A percentile compares a stretch with the other conserved stretches of the same genome.
phyloP scores from a whole-genome alignment of 35 echinoderm and acorn worm genomes.

The Apostichopus japonicus region DNA sequence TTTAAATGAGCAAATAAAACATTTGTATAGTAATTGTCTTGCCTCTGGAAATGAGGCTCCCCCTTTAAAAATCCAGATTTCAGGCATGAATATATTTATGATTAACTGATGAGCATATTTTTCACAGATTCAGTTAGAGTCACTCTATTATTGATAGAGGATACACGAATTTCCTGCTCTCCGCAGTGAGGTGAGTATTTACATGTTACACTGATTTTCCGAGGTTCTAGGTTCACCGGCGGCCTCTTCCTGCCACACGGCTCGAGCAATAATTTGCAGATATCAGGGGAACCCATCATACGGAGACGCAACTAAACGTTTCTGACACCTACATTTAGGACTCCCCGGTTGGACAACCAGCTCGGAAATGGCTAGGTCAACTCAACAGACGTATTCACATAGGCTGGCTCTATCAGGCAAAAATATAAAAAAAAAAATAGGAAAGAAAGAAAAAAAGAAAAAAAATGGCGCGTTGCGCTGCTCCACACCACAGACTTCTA shows the following conservation, averaged over 20 bases:
- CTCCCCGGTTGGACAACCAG: slow-evolving; percentile 42
- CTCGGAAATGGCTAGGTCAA: slow-evolving; percentile 44
- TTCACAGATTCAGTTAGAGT: neutral
- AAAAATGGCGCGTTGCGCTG: too few species aligned
- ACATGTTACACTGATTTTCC: slow-evolving; percentile 17
- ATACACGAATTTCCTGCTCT: slow-evolving; percentile 28
- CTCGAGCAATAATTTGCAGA: neutral
- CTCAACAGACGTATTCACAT: slow-evolving; percentile 13
- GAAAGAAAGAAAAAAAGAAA: too few species aligned
- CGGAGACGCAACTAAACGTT: slow-evolving; percentile 19
- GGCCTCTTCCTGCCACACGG: slow-evolving; percentile 21
- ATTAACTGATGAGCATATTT: slow-evolving; percentile 1
- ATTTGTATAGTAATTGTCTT: too few species aligned
- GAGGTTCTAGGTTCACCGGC: neutral
- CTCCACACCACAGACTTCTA: neutral
- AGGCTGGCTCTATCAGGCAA: neutral
- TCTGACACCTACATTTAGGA: slow-evolving; percentile 28
- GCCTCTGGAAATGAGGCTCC: too few species aligned
- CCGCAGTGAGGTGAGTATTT: neutral
- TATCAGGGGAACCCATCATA: slow-evolving; percentile 39
- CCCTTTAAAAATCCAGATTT: neutral
- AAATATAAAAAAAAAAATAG: too few species aligned
- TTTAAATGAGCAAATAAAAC: too few species aligned
- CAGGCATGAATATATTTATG: slow-evolving; percentile 9
- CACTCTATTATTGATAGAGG: neutral